Percentiles rank a stretch among this genome's conserved stretches.
Evolutionary conservation across 2,888 invertebrate genomes (phyloP).

Genomic region (Troides aeacus): DNA sequence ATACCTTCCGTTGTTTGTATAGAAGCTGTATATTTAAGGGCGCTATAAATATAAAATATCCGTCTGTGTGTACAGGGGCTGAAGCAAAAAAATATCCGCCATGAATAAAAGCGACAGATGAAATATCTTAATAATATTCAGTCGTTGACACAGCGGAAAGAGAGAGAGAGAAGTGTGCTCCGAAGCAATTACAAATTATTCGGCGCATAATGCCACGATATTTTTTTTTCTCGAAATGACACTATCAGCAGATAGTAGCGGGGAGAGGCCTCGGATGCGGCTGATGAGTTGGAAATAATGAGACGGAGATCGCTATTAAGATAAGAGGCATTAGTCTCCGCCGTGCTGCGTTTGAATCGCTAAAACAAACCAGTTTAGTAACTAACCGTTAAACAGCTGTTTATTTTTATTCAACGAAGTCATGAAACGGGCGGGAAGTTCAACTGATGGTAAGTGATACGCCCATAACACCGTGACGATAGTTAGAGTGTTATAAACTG

Average conservation of each 20-base stretch:
- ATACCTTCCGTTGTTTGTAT: no score
- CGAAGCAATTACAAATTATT: conserved; percentile 26
- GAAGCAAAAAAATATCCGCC: neutral
- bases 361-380: neutral
- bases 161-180: conserved; percentile 5
- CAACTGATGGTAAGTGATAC: no score
- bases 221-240: conserved; percentile 48
- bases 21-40: no score
- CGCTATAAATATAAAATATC: no score
- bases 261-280: conserved; percentile 66
- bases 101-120: conserved; percentile 5
- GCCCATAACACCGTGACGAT: no score
- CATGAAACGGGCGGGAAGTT: no score
- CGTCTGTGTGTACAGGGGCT: no score
- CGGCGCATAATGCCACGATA: conserved; percentile 17
- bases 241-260: conserved; percentile 52
- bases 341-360: conserved; percentile 13
- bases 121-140: conserved; percentile 11
- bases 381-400: neutral
- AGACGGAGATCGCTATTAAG: conserved; percentile 76
- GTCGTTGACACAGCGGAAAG: conserved; percentile 7
- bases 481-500: no score
- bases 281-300: conserved; percentile 76
- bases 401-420: no score
- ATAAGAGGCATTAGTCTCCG: conserved; percentile 46